Percentiles rank a stretch among this genome's conserved stretches.
These are phyloP conservation scores for Eupleurogrammus muticus DNA, from an alignment of 2,797 vertebrate genomes.

Conservation along the genomic window DNA sequence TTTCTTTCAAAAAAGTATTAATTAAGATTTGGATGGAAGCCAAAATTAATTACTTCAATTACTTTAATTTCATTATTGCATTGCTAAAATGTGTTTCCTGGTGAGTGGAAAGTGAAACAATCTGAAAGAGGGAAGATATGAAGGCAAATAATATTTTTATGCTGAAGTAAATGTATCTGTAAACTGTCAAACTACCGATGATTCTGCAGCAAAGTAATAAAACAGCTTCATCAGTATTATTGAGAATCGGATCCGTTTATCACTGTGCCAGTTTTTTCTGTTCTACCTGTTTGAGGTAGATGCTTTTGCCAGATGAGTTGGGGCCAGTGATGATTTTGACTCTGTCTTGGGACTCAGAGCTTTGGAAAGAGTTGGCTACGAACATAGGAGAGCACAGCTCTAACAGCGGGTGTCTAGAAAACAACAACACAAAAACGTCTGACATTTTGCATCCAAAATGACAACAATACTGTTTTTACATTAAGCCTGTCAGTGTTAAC, in stretches of 20 bases:
- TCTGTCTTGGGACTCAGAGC: conserved; percentile 83
- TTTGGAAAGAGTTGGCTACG: conserved; percentile 91
- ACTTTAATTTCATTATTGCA: too few relatives aligned
- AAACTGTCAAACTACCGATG: neutral
- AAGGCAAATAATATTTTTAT: neutral
- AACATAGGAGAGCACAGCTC: conserved; percentile 93
- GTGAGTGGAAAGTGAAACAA: neutral
- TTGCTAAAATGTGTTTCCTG: conserved; percentile 13
- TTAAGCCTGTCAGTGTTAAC: neutral
- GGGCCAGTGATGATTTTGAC: conserved; percentile 96
- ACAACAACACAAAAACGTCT: conserved; percentile 14
- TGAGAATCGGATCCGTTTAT: neutral
- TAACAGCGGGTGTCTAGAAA: conserved; percentile 91
- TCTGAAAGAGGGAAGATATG: neutral
- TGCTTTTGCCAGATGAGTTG: conserved; percentile 97
- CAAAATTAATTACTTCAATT: too few relatives aligned
- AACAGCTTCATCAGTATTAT: neutral
- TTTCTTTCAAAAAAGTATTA: too few relatives aligned
- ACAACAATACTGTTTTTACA: neutral
- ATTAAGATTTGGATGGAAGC: too few relatives aligned
- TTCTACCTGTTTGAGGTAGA: conserved; percentile 95
- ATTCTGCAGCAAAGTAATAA: neutral
- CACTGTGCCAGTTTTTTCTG: neutral
- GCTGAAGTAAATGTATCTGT: neutral
- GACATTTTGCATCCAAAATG: neutral